Conservation (phyloP, 2,888 invertebrate genomes). For the Magallana nippona region DNA sequence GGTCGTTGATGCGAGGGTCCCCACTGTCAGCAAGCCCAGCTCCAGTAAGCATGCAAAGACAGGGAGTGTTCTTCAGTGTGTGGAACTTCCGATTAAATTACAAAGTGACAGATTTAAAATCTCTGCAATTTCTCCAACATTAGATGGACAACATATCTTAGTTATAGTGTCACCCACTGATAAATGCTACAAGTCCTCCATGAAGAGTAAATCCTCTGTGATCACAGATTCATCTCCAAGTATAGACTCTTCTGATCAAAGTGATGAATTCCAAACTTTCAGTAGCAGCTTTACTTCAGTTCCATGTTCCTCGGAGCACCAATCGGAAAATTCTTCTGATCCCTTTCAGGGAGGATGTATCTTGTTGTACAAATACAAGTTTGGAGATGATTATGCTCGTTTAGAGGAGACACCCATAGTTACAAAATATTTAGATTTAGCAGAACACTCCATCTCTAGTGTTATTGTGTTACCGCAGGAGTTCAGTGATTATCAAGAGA, state of each 20-base stretch:
- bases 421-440: constrained; percentile 61
- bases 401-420: constrained; percentile 84
- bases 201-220: constrained; percentile 45
- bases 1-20: constrained; percentile 5
- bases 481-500: constrained; percentile 67
- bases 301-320: neutral
- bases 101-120: constrained; percentile 82
- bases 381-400: constrained; percentile 67
- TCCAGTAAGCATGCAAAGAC: constrained; percentile 47
- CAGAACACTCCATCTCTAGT: constrained; percentile 64
- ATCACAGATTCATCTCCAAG: constrained; percentile 42
- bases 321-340: neutral
- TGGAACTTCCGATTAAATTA: constrained; percentile 70
- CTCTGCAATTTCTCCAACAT: constrained; percentile 85
- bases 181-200: constrained; percentile 7
- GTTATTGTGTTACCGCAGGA: constrained; percentile 74
- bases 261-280: constrained; percentile 39
- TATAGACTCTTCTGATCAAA: constrained; percentile 22
- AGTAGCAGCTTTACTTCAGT: constrained; percentile 9
- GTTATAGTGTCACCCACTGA: constrained; percentile 72
- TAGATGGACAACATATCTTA: constrained; percentile 86
- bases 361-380: constrained; percentile 80
- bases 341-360: constrained; percentile 79
- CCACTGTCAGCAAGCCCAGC: constrained; percentile 38
- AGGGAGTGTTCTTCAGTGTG: constrained; percentile 74